phyloP scores from a whole-genome alignment of 1,140 invertebrate genomes.

The Triops longicaudatus region DNA sequence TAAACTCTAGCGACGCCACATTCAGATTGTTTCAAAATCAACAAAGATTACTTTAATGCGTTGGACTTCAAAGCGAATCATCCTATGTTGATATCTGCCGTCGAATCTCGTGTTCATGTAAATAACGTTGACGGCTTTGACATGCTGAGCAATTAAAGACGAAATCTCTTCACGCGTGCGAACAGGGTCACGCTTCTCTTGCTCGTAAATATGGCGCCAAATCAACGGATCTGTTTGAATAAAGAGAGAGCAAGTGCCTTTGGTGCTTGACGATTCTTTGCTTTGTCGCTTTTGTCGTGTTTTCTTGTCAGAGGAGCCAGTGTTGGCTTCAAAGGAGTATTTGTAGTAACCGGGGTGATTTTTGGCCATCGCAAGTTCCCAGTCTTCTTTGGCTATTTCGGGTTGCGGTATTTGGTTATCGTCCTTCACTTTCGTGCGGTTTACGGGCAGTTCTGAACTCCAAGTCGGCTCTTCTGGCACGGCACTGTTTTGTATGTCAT shows the following conservation, averaged over 20 bases:
- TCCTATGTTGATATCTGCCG: conserved; percentile 67
- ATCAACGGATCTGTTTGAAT: conserved; percentile 97
- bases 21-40: neutral
- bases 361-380: conserved; percentile 7
- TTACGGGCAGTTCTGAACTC: neutral
- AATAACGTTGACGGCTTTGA: conserved; percentile 96
- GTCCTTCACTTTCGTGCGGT: neutral
- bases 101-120: conserved; percentile 92
- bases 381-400: neutral
- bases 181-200: conserved; percentile 47
- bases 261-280: conserved; percentile 59
- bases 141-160: conserved; percentile 93
- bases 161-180: conserved; percentile 95
- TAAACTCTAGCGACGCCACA: neutral
- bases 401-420: neutral
- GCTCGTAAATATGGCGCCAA: conserved; percentile 77
- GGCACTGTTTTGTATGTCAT: conserved; percentile 77
- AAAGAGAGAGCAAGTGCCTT: conserved; percentile 81
- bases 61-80: conserved; percentile 97
- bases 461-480: conserved; percentile 49
- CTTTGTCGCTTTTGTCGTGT: conserved; percentile 5
- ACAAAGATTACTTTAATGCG: conserved; percentile 68
- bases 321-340: conserved; percentile 33
- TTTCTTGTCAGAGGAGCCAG: neutral
- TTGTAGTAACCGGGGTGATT: conserved; percentile 31